A percentile compares a stretch with the other conserved stretches of the same genome.
Conservation (phyloP, 1,140 invertebrate species). For the Drosophila cardini region DNA sequence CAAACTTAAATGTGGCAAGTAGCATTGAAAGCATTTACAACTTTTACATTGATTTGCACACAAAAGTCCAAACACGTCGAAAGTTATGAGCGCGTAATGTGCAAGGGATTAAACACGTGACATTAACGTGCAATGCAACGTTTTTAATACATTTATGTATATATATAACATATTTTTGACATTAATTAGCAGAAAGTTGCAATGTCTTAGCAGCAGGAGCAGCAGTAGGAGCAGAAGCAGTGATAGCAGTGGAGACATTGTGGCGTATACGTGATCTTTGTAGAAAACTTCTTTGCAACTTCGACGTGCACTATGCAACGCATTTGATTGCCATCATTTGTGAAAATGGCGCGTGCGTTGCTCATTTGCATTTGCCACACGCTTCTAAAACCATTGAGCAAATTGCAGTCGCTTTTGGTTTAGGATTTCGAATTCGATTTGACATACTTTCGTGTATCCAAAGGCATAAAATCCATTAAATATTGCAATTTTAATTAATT, state of each 20-base stretch:
- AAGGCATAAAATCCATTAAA: constrained; percentile 16
- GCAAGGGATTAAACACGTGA: constrained; percentile 67
- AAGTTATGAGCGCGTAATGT: constrained; percentile 67
- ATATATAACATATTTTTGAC: constrained; percentile 59
- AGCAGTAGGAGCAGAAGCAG: background rate
- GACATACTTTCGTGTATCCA: constrained; percentile 2
- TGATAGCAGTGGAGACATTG: constrained; percentile 6
- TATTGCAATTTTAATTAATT: constrained; percentile 61
- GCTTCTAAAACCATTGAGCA: constrained; percentile 5
- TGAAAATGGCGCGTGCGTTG: constrained; percentile 62
- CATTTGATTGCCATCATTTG: constrained; percentile 68
- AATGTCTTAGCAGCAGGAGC: constrained; percentile 32
- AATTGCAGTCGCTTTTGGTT: constrained; percentile 21
- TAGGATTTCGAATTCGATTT: constrained; percentile 15
- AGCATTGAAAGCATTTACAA: constrained; percentile 13
- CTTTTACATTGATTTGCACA: constrained; percentile 43
- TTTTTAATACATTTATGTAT: constrained; percentile 15
- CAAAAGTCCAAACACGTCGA: constrained; percentile 63
- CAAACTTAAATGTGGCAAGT: constrained; percentile 20
- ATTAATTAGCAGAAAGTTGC: constrained; percentile 70
- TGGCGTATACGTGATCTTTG: constrained; percentile 65
- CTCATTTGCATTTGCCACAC: constrained; percentile 35
- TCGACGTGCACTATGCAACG: constrained; percentile 26
- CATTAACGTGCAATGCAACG: constrained; percentile 17
- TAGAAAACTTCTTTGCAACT: constrained; percentile 32